phyloP scores from a whole-genome alignment of 2,113 vertebrate species.

The Thermophis baileyi region DNA sequence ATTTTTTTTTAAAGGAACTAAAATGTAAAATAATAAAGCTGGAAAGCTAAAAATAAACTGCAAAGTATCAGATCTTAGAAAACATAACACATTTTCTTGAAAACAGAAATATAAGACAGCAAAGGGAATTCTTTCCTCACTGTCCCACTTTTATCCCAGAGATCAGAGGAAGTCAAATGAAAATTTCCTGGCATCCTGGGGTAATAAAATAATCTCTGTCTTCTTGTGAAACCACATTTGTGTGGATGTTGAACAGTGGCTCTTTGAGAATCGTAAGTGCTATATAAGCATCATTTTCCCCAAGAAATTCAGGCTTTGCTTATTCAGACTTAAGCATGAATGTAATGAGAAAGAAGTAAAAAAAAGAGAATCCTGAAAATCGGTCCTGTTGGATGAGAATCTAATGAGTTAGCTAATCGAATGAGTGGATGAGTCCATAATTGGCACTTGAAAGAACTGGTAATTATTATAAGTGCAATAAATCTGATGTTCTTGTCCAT shows the following conservation, averaged over 20 bases:
- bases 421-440: slow-evolving; percentile 2
- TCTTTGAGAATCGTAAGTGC: slow-evolving; percentile 79
- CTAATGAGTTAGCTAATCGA: neutral
- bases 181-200: slow-evolving; percentile 96
- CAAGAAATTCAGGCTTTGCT: slow-evolving; percentile 73
- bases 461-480: neutral
- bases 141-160: slow-evolving; percentile 90
- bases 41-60: slow-evolving; percentile 84
- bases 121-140: slow-evolving; percentile 82
- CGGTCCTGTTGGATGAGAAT: neutral
- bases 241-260: slow-evolving; percentile 77
- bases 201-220: slow-evolving; percentile 93
- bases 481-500: neutral
- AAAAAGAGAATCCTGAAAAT: slow-evolving; percentile 32
- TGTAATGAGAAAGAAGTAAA: slow-evolving; percentile 58
- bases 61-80: slow-evolving; percentile 78
- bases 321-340: slow-evolving; percentile 70
- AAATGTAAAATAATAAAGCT: slow-evolving; percentile 84
- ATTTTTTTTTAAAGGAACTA: slow-evolving; percentile 45
- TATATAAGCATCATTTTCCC: slow-evolving; percentile 77
- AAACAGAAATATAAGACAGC: slow-evolving; percentile 90
- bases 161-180: slow-evolving; percentile 91
- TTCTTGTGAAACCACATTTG: slow-evolving; percentile 88
- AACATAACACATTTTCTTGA: slow-evolving; percentile 80
- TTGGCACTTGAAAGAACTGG: neutral